These are phyloP conservation scores for Corynorhinus townsendii DNA, from an alignment of 2,113 vertebrate species.

Conservation along the genomic window DNA sequence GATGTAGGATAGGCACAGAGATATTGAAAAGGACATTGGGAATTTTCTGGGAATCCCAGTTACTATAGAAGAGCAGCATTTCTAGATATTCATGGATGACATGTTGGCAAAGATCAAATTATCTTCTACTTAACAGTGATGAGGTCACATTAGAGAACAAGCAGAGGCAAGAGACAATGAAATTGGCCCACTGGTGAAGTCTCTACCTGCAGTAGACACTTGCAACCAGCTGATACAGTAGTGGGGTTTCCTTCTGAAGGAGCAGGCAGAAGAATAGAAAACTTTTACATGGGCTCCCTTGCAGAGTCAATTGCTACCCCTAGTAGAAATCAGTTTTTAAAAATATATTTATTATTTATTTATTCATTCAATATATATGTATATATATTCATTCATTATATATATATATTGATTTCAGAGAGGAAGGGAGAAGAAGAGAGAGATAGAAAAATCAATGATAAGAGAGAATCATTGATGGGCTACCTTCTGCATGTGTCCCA, in stretches of 20 bases:
- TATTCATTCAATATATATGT: neutral
- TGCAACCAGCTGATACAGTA: rapidly evolving
- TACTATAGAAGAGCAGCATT: neutral
- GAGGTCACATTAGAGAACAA: neutral
- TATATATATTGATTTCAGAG: too few species aligned
- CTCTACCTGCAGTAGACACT: neutral
- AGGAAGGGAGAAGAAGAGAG: too few species aligned
- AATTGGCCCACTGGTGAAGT: neutral
- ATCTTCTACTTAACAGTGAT: neutral
- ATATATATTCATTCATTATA: too few species aligned
- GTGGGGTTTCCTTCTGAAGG: neutral
- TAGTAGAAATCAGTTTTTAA: neutral
- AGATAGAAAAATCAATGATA: too few species aligned
- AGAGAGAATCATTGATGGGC: too few species aligned
- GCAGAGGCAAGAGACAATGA: neutral
- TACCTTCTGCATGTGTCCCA: too few species aligned
- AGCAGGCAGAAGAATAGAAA: neutral
- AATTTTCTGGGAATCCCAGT: neutral
- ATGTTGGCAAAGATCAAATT: neutral
- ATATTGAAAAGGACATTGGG: neutral
- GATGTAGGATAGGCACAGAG: neutral
- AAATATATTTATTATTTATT: neutral
- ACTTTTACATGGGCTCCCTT: neutral
- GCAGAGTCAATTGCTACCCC: neutral
- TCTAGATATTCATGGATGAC: neutral